Conservation (phyloP, 2,113 vertebrate species). For the human (Homo sapiens) region GRCh38 chr3:56796001-56796500, state of each 20-base stretch:
- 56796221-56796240: slow-evolving; percentile 63
- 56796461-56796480: slow-evolving; percentile 14
- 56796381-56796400: slow-evolving; percentile 64
- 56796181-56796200: slow-evolving; percentile 36
- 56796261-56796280: slow-evolving; percentile 46
- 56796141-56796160: neutral
- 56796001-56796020: slow-evolving; percentile 17
- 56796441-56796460: slow-evolving; percentile 34
- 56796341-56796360: slow-evolving; percentile 36
- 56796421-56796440: slow-evolving; percentile 52
- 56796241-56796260: slow-evolving; percentile 53
- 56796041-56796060: neutral
- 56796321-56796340: slow-evolving; percentile 41
- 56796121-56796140: neutral
- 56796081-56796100: neutral
- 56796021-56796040: neutral
- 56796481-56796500: slow-evolving; percentile 11
- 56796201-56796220: slow-evolving; percentile 52
- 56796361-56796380: slow-evolving; percentile 47
- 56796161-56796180: neutral
- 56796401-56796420: slow-evolving; percentile 41
- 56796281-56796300: slow-evolving; percentile 11
- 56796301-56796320: slow-evolving; percentile 59
- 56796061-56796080: neutral
- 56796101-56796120: neutral